Percentiles rank a stretch among this genome's conserved stretches.
Evolutionary conservation across 2,113 vertebrate genomes (phyloP).

Genomic region (Macroglossus sobrinus): DNA sequence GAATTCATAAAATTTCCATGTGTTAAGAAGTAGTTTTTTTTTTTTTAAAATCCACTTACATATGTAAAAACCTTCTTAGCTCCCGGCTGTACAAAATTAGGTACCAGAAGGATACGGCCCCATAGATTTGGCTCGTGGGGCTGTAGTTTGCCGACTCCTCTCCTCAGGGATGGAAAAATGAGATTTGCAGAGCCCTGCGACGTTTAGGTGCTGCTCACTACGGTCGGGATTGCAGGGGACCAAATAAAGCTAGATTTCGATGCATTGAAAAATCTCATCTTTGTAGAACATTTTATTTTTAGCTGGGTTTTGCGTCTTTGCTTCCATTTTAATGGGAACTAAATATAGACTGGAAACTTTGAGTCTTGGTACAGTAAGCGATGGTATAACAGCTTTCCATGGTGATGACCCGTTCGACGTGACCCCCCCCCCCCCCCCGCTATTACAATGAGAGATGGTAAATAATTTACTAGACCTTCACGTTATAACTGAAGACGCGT

Average conservation of each 20-base stretch:
- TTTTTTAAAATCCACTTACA: not conserved
- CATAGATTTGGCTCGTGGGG: not conserved
- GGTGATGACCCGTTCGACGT: conserved; percentile 72
- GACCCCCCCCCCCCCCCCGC: too few species aligned
- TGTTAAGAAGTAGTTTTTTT: not conserved
- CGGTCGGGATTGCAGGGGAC: not conserved
- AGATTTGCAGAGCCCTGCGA: not conserved
- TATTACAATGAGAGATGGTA: conserved; percentile 83
- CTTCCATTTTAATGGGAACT: conserved; percentile 79
- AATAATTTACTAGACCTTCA: conserved; percentile 89
- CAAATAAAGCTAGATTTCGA: conserved; percentile 74
- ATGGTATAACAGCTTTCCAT: conserved; percentile 67
- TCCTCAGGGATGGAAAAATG: not conserved
- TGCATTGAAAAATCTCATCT: conserved; percentile 69
- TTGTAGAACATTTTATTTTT: conserved; percentile 77
- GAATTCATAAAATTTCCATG: not conserved
- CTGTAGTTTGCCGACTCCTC: not conserved
- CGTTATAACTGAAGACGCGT: conserved; percentile 80
- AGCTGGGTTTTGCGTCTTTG: conserved; percentile 69
- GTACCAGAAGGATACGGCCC: not conserved
- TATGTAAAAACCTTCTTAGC: not conserved
- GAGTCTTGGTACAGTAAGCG: conserved; percentile 69
- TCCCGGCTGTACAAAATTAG: not conserved
- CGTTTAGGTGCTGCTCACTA: conserved; percentile 17
- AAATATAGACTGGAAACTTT: conserved; percentile 78